Evolutionary conservation across 1,140 invertebrate species (phyloP).

Genomic region (Antheraea mylitta): DNA sequence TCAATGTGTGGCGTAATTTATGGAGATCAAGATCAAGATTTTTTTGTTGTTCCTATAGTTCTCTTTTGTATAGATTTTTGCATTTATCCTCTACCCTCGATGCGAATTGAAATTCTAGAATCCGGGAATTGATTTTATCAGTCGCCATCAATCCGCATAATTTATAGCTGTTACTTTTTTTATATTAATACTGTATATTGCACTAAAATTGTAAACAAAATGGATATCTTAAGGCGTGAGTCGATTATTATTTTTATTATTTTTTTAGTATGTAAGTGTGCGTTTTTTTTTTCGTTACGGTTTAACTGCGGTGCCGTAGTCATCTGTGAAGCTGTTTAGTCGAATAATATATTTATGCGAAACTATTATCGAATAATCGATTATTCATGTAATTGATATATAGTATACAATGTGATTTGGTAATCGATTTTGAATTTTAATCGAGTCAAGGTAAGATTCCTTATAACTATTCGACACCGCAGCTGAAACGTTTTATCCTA

Average conservation of each 20-base stretch:
- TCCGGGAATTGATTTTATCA: not conserved
- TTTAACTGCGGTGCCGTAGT: not conserved
- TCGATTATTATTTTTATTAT: conserved; percentile 45
- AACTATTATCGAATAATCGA: too few species aligned
- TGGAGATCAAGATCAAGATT: too few species aligned
- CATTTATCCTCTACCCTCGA: too few species aligned
- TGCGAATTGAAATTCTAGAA: too few species aligned
- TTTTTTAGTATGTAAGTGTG: conserved; percentile 61
- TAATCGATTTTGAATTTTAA: too few species aligned
- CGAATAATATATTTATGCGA: too few species aligned
- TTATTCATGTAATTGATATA: too few species aligned
- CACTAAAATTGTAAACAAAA: not conserved
- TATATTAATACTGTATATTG: conserved; percentile 2
- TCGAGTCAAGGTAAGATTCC: not conserved
- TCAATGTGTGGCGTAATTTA: too few species aligned
- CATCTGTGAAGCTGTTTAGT: too few species aligned
- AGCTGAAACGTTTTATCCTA: not conserved
- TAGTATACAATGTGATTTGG: too few species aligned
- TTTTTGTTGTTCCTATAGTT: too few species aligned
- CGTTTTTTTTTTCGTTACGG: conserved; percentile 45
- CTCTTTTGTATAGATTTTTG: too few species aligned
- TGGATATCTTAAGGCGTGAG: not conserved
- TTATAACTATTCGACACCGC: not conserved
- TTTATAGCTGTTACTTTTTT: not conserved
- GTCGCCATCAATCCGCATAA: not conserved